Evolutionary conservation across 1,140 invertebrate genomes (phyloP).

Genomic region (Microvelia longipes): DNA sequence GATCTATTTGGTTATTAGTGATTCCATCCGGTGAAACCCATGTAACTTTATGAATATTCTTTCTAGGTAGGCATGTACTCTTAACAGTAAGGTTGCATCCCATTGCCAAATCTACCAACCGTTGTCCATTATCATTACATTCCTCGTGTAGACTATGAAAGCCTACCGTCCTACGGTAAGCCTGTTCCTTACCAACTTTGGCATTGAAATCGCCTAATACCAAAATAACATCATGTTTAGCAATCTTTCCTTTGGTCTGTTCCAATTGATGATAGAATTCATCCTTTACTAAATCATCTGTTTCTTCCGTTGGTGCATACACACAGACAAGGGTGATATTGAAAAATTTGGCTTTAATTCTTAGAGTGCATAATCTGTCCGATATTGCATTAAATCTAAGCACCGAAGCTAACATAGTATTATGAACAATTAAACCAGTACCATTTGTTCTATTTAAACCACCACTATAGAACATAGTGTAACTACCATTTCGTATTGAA

Average conservation of each 20-base stretch:
- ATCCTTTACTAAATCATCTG: slow-evolving; percentile 12
- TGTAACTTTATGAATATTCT: background rate
- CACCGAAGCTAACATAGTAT: background rate
- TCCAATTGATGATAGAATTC: slow-evolving; percentile 12
- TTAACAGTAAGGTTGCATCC: background rate
- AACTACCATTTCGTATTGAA: background rate
- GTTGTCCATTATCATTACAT: background rate
- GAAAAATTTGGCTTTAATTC: background rate
- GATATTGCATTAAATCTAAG: background rate
- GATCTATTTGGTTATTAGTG: no score
- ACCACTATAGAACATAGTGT: background rate
- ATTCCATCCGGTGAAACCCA: no score
- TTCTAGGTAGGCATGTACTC: background rate
- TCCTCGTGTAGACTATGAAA: background rate
- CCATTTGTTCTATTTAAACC: background rate
- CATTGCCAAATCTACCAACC: background rate
- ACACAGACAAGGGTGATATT: slow-evolving; percentile 9
- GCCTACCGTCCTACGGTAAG: background rate
- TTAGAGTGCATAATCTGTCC: background rate
- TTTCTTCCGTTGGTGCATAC: slow-evolving; percentile 13
- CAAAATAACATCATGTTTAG: slow-evolving; percentile 9
- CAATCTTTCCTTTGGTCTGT: background rate
- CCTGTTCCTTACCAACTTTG: background rate
- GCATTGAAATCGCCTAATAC: slow-evolving; percentile 15
- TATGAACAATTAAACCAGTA: background rate